Evolutionary conservation across 2,888 invertebrate species (phyloP).

Genomic region (Eledone cirrhosa): DNA sequence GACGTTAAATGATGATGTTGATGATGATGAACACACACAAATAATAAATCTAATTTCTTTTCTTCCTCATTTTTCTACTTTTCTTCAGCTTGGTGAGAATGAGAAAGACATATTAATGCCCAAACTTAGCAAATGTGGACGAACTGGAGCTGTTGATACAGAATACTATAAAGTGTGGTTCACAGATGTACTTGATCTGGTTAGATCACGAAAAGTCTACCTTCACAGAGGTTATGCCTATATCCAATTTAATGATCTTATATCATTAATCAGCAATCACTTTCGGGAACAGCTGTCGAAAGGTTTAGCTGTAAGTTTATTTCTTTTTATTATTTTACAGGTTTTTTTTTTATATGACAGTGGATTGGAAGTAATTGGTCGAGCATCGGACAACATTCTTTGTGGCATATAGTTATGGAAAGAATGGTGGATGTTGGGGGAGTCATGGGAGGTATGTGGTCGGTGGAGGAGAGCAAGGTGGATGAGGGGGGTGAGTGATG

Average conservation of each 20-base stretch:
- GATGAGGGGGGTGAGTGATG: too few relatives aligned
- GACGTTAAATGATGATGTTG: too few relatives aligned
- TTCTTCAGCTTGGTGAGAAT: slow-evolving; percentile 70
- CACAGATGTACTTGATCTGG: slow-evolving; percentile 84
- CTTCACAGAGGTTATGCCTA: slow-evolving; percentile 85
- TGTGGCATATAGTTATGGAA: too few relatives aligned
- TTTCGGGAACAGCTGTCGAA: slow-evolving; percentile 79
- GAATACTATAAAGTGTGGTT: slow-evolving; percentile 71
- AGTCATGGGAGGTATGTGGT: too few relatives aligned
- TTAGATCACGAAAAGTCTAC: slow-evolving; percentile 81
- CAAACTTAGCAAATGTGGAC: slow-evolving; percentile 67
- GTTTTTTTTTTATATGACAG: background rate
- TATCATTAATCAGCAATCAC: slow-evolving; percentile 81
- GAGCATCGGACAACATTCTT: too few relatives aligned
- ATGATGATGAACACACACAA: too few relatives aligned
- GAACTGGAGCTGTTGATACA: slow-evolving; percentile 43
- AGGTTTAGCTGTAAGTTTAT: slow-evolving; percentile 71
- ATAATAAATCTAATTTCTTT: too few relatives aligned
- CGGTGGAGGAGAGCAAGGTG: too few relatives aligned
- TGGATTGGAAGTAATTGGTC: too few relatives aligned
- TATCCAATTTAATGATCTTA: slow-evolving; percentile 84
- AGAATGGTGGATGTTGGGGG: too few relatives aligned
- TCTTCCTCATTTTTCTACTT: background rate
- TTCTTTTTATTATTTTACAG: background rate
- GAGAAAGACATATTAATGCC: slow-evolving; percentile 75